These are phyloP conservation scores for Tuta absoluta DNA, from an alignment of 2,888 invertebrate genomes.

Conservation along the genomic window DNA sequence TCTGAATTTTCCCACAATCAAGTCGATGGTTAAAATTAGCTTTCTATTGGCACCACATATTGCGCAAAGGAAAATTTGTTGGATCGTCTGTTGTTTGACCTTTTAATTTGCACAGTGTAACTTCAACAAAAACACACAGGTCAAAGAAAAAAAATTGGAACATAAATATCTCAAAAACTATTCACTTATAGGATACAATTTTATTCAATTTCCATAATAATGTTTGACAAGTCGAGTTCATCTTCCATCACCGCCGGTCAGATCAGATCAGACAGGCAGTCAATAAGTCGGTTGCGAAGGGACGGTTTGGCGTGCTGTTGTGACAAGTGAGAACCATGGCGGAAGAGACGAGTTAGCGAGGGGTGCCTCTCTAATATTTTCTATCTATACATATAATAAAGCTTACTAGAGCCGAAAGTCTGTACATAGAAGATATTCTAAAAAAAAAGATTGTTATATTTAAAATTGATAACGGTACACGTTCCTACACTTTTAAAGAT, in stretches of 20 bases:
- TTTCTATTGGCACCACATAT: not conserved
- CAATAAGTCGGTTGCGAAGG: slow-evolving; percentile 55
- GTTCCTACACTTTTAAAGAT: too few relatives aligned
- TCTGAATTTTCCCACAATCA: slow-evolving; percentile 2
- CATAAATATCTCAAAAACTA: not conserved
- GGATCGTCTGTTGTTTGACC: too few relatives aligned
- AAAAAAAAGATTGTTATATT: too few relatives aligned
- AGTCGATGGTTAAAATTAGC: not conserved
- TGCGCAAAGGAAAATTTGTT: too few relatives aligned
- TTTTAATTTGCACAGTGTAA: too few relatives aligned
- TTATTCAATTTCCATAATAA: slow-evolving; percentile 35
- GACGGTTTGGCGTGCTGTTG: slow-evolving; percentile 67
- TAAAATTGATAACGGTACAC: too few relatives aligned
- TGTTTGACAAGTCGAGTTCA: slow-evolving; percentile 46
- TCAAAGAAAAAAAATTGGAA: too few relatives aligned
- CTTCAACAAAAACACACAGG: too few relatives aligned
- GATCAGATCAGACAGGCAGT: slow-evolving; percentile 39
- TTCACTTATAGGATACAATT: not conserved
- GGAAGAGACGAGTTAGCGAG: slow-evolving; percentile 64
- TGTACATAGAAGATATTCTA: too few relatives aligned
- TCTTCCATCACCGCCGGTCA: too few relatives aligned
- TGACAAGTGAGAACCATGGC: slow-evolving; percentile 73
- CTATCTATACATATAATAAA: too few relatives aligned
- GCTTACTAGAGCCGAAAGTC: too few relatives aligned
- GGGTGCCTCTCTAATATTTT: slow-evolving; percentile 37